phyloP scores from a whole-genome alignment of 2,113 vertebrate genomes.

The Alethe castanea region DNA sequence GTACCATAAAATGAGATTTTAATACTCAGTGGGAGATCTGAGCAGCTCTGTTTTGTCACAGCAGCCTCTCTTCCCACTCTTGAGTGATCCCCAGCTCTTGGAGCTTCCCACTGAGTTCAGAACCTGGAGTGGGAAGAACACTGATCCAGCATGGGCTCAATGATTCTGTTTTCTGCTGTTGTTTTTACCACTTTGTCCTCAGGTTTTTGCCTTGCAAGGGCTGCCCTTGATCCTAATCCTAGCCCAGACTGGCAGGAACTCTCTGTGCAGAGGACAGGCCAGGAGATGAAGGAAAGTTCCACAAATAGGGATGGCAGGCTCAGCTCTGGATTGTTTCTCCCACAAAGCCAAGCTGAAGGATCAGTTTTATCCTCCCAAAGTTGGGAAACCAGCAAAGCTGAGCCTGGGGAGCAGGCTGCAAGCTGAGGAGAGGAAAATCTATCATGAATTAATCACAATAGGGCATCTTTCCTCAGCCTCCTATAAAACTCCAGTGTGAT shows the following conservation, averaged over 20 bases:
- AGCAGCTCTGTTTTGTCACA: neutral
- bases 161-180: neutral
- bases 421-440: conserved; percentile 9
- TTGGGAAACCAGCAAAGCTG: neutral
- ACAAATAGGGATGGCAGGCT: neutral
- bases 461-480: conserved; percentile 48
- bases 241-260: neutral
- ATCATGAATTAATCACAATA: conserved; percentile 63
- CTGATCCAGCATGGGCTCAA: neutral
- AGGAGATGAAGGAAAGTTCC: neutral
- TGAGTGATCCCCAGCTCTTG: neutral
- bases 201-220: neutral
- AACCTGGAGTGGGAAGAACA: neutral
- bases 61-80: neutral
- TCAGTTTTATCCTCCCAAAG: neutral
- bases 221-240: neutral
- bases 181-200: neutral
- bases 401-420: neutral
- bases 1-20: conserved; percentile 75
- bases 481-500: conserved; percentile 58
- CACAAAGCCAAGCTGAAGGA: neutral
- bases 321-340: neutral
- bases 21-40: conserved; percentile 51
- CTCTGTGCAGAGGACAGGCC: neutral
- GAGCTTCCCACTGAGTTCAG: neutral